Base-by-base conservation (phyloP, 1,140 invertebrate species). In the silkworm (Bombyx mori) region DNA sequence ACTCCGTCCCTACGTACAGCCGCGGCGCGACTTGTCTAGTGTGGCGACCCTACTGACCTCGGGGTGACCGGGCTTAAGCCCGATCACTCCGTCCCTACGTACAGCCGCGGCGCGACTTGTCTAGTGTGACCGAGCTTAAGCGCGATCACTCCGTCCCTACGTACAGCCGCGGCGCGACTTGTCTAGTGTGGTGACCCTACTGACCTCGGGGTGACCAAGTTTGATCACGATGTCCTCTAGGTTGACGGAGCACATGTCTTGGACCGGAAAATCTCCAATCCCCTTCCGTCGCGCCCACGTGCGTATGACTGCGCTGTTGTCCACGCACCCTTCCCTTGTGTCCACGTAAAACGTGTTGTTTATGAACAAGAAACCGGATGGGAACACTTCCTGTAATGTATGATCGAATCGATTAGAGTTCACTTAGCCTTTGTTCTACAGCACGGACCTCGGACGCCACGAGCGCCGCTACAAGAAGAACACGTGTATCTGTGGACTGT, bases 301-400 rank as follows among this genome's bases (percentile, higher is more conserved):
- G 8, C 89, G 82, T 18, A 96, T 92, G 0, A 82, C 76, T 54
- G 81, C 75, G 60, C 92, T 93, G 64, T 92, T 92, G 77, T 96
- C 93, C 52, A 77, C 66, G 73, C 92, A 91, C 1, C 83, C 67
- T 62, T 89, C 67, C 8, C 94, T 88, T 53, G 73, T 84, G 77
- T 96, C 94, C 81, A 94, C 93, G 79, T 95, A 96, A 82, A 96
- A 95, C 42, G 90, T 92, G 61, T 92, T 90, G 73, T 94, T 92
- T 52, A 96, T 94, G 70, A 92, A 96, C 70, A 96, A 92, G 73
- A 94, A 94, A 0, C 91, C 92, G 0, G 94, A 93, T 62, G 90
- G 26, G 26, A 35, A 35, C 26, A 35, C 26, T 35, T 35, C 26
- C 26, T 35, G 26, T 35, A 35, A 35, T 35, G 26, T 5, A 35